Base-by-base conservation (phyloP, 2,113 vertebrate genomes). In the Coptodon bakossiorum region DNA sequence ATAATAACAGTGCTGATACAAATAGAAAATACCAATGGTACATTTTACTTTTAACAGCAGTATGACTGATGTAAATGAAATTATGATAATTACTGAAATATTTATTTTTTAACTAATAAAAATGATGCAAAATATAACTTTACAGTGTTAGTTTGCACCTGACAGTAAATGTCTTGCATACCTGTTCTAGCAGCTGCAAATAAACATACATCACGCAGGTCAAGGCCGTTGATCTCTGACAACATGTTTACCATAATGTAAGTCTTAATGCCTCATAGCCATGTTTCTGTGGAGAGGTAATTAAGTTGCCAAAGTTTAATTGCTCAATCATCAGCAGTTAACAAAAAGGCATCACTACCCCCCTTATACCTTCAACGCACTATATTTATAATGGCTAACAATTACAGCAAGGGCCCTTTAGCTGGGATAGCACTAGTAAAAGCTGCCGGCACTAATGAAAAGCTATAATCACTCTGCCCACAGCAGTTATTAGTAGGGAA, bases 371-470 rank as follows among this genome's bases (percentile, higher is more conserved):
- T 94, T 92, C 86, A 83, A 95, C 92, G 85, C 91, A 95, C 95
- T 95, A 96, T 97, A 97, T 98, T 98, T 98, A 96, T 98, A 97
- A 97, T 96, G 96, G 97, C 96, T 96, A 97, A 98, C 98, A 99
- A 98, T 98, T 97, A 98, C 91, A 97, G 97, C 97, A 97, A 99
- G 97, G 97, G 95, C 94, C 96, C 97, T 98, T 98, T 98, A 97
- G 97, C 95, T 96, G 94, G 96, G 96, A 96, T 96, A 97, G 97
- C 96, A 97, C 96, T 93, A 96, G 96, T 96, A 96, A 97, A 97
- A 96, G 96, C 90, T 95, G 96, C 96, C 53, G 91, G 91, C 90
- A 81, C 93, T 97, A 97, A 96, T 96, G 96, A 96, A 95, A 96
- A 94, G 95, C 95, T 97, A 97, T 98, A 98, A 97, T 98, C 94